Base-by-base conservation (phyloP, 1,140 invertebrate genomes). In the Antheraea mylitta region DNA sequence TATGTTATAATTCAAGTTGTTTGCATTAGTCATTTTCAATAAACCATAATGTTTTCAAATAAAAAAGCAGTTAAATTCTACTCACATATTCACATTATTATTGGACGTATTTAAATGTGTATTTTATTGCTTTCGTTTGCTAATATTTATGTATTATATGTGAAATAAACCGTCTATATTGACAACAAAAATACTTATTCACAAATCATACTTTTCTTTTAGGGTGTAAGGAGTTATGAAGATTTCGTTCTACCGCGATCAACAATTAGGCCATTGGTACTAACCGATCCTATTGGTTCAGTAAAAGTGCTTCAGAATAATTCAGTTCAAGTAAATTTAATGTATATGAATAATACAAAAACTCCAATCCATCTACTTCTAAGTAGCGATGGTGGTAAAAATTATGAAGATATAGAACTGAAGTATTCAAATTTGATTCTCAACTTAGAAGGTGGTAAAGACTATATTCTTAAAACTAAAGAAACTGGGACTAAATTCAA, bases 401-500 rank as follows among this genome's bases (percentile, higher is more conserved):
- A 83, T 9, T 93, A 83, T 64, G 77, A 78, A 68, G 81, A 91
- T 16, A 78, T 93, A 13, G 81, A 92, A 75, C 70, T 93, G 10
- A 87, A 82, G 70, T 87, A 89, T 72, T 78, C 83, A 0, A 89
- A 90, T 70, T 66, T 91, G 19, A 89, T 92, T 30, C 69, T 85
- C 0, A 87, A 92, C 69, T 67, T 93, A 10, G 83, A 91, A 75
- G 86, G 89, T 53, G 91, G 91, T 18, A 86, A 82, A 66, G 84
- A 92, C 73, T 93, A 92, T 73, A 79, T 93, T 45, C 74, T 93
- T 18, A 91, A 92, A 76, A 92, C 91, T 6, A 92, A 82, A 72
- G 89, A 93, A 72, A 92, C 92, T 9, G 90, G 85, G 18, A 92
- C 87, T 8, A 91, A 89, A 72, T 92, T 92, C 62, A 88, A 91